These are phyloP conservation scores for Apis mellifera DNA, from an alignment of 1,140 invertebrate species.

Conservation along the genomic window DNA sequence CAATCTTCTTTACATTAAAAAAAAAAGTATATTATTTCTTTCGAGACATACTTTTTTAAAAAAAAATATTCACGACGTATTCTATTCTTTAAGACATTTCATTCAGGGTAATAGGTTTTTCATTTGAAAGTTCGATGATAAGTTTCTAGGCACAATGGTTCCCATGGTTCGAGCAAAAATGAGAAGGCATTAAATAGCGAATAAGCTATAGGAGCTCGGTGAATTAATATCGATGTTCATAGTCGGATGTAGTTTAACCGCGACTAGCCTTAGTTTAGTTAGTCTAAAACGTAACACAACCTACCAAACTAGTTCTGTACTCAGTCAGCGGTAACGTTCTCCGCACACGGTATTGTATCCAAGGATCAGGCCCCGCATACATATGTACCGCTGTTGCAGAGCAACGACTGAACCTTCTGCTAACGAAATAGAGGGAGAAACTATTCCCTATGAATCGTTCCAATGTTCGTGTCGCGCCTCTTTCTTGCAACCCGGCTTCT, in stretches of 20 bases:
- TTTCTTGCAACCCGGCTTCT: constrained; percentile 60
- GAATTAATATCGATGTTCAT: constrained; percentile 34
- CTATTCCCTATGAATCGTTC: constrained; percentile 61
- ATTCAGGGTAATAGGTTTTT: fast-evolving
- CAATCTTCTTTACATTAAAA: neutral
- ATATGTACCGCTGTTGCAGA: constrained; percentile 58
- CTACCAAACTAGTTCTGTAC: constrained; percentile 79
- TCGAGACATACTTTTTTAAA: neutral
- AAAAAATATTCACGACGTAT: no score
- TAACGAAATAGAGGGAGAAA: constrained; percentile 62
- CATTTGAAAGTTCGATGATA: neutral
- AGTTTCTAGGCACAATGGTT: no score
- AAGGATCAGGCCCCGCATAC: constrained; percentile 55
- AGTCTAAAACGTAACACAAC: constrained; percentile 73
- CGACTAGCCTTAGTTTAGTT: constrained; percentile 63
- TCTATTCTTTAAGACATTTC: neutral
- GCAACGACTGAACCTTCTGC: constrained; percentile 57
- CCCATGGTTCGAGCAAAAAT: neutral
- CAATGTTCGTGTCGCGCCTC: constrained; percentile 52
- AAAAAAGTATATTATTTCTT: no score
- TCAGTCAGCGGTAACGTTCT: constrained; percentile 64
- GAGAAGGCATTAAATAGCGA: constrained; percentile 2
- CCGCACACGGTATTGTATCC: constrained; percentile 63
- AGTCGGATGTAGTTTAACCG: constrained; percentile 48
- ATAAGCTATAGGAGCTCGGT: neutral